Evolutionary conservation across 2,797 vertebrate species (phyloP).

Genomic region (Phrynocephalus forsythii): DNA sequence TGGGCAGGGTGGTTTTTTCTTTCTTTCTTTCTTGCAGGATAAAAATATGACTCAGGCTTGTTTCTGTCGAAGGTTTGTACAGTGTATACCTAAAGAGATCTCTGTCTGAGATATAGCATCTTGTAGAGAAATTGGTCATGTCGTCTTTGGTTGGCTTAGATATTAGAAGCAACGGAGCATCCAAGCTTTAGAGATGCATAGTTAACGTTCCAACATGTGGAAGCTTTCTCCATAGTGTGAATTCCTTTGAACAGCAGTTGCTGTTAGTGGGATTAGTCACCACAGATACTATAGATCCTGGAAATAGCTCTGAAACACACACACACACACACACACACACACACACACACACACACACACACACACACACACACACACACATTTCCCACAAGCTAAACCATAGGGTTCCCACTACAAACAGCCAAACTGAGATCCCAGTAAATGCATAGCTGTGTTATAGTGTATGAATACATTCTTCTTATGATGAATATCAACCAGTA

Average conservation of each 20-base stretch:
- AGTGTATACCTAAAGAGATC: not conserved
- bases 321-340: conserved; percentile 9
- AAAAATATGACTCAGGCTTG: not conserved
- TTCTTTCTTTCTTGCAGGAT: not conserved
- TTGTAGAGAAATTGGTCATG: conserved; percentile 46
- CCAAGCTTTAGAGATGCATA: conserved; percentile 71
- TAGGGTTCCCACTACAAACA: conserved; percentile 63
- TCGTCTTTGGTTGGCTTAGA: conserved; percentile 51
- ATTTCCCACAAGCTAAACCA: conserved; percentile 60
- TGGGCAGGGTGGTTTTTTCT: too few species aligned
- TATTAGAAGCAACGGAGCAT: conserved; percentile 22
- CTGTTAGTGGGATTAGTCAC: conserved; percentile 76
- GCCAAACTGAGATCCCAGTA: not conserved
- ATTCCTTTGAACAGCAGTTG: conserved; percentile 78
- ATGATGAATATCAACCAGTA: too few species aligned
- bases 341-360: not conserved
- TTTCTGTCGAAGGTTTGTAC: not conserved
- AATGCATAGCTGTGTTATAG: too few species aligned
- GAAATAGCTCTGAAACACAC: conserved; percentile 75
- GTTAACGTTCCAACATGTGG: conserved; percentile 73
- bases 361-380: conserved; percentile 44
- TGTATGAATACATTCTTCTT: not conserved
- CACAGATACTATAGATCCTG: conserved; percentile 81
- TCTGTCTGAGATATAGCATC: not conserved
- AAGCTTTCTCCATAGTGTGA: conserved; percentile 76